Evolutionary conservation across 2,797 vertebrate genomes (phyloP), one percentile per base, ranked within the genome.

Genomic region (Pampus argenteus): DNA sequence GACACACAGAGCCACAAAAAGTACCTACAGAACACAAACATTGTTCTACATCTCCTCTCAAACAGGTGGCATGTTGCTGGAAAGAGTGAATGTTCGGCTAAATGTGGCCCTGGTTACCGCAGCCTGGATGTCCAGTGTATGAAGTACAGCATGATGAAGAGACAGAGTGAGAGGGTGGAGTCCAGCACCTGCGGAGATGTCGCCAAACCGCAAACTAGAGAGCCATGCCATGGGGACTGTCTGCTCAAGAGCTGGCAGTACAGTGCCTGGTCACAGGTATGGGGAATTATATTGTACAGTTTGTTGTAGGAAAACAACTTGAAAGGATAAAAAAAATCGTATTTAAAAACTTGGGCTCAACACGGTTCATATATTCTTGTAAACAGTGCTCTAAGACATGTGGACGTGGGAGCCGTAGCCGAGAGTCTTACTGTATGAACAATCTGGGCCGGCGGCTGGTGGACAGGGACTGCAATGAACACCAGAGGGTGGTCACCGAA

Each of bases 211-310:
- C 93, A 95, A 26, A 76, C 67, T 48, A 94, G 97, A 76, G 97
- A 99, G 79, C 40, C 91, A 22, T 99, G 98, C 82, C 96, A 95
- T 0, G 97, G 97, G 10, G 94, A 96, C 88, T 99, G 98, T 84
- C 91, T 95, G 54, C 91, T 96, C 25, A 92, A 94, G 82, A 97
- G 93, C 71, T 99, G 97, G 98, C 97, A 96, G 82, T 98, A 97
- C 90, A 95, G 96, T 5, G 94, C 95, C 69, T 99, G 98, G 98
- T 96, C 97, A 72, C 95, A 98, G 97, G 98, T 99, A 86, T 3
- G 3, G 38, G 40, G 13, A 26, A 29, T 44, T 11, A 22, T n/a
- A 29, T 14, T 13, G 18, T 3, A 31, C 11, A 36, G 34, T 5
- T 44, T n/a, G 6, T 13, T 13, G 5, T 18, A 9, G 14, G 3